These are phyloP conservation scores for Macrotrachela quadricornifera DNA, from an alignment of 1,140 invertebrate genomes.

Conservation along the genomic window DNA sequence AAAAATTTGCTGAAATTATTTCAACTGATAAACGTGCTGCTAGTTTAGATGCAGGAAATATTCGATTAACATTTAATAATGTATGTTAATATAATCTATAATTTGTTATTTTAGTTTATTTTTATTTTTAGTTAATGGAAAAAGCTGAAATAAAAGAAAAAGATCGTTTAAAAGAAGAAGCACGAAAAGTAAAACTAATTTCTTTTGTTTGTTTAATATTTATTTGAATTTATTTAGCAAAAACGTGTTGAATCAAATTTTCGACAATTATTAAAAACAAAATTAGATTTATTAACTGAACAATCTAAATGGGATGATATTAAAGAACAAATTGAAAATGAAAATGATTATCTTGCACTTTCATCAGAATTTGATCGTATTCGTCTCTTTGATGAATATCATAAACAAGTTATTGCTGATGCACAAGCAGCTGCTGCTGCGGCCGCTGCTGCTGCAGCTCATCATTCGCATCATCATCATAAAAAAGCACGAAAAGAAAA, in stretches of 20 bases:
- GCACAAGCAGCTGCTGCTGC: no score
- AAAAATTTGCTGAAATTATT: constrained; percentile 83
- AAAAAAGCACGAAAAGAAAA: no score
- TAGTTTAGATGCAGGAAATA: constrained; percentile 79
- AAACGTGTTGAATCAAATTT: background rate
- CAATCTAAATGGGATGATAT: background rate
- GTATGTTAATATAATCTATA: constrained; percentile 36
- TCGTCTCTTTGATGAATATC: constrained; percentile 5
- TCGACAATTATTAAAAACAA: background rate
- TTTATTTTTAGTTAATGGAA: constrained; percentile 32
- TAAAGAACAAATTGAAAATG: background rate
- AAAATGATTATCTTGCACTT: background rate
- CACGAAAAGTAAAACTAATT: constrained; percentile 40
- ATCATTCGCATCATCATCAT: no score
- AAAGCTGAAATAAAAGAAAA: constrained; percentile 65
- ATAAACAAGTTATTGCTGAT: no score
- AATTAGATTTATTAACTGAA: background rate
- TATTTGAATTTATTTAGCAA: no score
- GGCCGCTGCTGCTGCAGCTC: no score
- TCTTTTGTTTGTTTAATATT: no score
- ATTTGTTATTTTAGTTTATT: background rate
- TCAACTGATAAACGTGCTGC: constrained; percentile 76
- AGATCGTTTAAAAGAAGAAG: constrained; percentile 74
- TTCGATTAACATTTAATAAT: constrained; percentile 73
- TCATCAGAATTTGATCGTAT: background rate